Conservation (phyloP, 2,113 vertebrate species). For the Clupea harengus region DNA sequence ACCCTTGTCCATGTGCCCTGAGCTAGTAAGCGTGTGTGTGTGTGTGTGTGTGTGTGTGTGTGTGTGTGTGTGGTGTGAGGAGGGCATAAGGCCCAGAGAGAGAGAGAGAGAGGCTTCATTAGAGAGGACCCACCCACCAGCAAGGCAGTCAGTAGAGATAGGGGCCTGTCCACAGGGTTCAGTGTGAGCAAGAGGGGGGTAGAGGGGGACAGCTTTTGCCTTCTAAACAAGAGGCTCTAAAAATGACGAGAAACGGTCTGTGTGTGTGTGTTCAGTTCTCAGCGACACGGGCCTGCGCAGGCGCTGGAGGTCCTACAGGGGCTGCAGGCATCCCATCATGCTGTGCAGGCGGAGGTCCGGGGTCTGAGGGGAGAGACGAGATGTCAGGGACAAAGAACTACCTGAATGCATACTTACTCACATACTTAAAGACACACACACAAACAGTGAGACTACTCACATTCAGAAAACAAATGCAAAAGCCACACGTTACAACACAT, state of each 20-base stretch:
- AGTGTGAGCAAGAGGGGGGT: background rate
- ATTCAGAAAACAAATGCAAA: background rate
- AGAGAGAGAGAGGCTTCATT: constrained; percentile 21
- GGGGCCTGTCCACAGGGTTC: background rate
- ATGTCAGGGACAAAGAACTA: background rate
- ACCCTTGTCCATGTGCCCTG: constrained; percentile 53
- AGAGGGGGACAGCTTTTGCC: background rate
- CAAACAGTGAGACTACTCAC: background rate
- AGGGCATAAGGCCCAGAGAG: constrained; percentile 20
- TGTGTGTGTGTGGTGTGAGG: constrained; percentile 30
- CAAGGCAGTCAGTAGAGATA: constrained; percentile 32
- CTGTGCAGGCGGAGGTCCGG: constrained; percentile 66
- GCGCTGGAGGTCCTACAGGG: constrained; percentile 72
- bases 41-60: constrained; percentile 25
- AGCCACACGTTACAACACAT: too few species aligned
- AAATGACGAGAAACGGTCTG: constrained; percentile 27
- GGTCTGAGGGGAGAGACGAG: constrained; percentile 45
- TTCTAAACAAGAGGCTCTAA: constrained; percentile 21
- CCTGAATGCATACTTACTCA: background rate
- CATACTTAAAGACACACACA: background rate
- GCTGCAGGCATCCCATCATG: constrained; percentile 79
- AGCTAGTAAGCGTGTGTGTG: constrained; percentile 41
- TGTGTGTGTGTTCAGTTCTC: constrained; percentile 52
- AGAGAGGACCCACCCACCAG: constrained; percentile 37
- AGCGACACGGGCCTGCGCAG: constrained; percentile 67